Evolutionary conservation across 2,888 invertebrate species (phyloP).

Genomic region (Patella depressa): DNA sequence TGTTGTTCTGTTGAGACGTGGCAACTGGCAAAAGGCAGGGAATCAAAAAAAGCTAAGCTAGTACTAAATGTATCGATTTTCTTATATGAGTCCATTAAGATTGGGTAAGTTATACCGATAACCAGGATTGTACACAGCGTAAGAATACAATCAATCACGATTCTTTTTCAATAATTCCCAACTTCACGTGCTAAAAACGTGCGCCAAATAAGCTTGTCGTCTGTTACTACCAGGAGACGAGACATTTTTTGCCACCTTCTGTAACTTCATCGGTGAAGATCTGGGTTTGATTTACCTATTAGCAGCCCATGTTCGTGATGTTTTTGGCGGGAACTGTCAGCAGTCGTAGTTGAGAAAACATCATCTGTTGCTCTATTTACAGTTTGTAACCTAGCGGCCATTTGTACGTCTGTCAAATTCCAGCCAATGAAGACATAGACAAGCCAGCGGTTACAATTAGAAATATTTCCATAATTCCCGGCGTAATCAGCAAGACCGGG

Average conservation of each 20-base stretch:
- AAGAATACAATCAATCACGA: conserved; percentile 1
- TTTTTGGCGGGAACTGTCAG: neutral
- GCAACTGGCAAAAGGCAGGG: no score
- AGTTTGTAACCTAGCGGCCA: conserved; percentile 1
- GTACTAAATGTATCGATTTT: no score
- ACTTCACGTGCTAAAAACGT: neutral
- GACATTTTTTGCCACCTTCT: neutral
- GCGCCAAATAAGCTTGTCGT: neutral
- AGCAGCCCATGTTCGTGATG: conserved; percentile 5
- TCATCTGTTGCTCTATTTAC: conserved; percentile 8
- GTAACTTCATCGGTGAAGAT: neutral
- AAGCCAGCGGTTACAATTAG: conserved; percentile 10
- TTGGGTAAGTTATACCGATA: no score
- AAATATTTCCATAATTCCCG: conserved; percentile 1
- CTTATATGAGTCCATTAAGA: no score
- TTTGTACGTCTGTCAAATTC: neutral
- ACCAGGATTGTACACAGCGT: no score
- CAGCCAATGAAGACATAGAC: neutral
- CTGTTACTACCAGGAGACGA: no score
- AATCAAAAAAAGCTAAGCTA: no score
- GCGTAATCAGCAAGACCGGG: neutral
- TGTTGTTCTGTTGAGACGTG: no score
- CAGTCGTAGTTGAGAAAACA: conserved; percentile 8
- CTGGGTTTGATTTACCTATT: neutral
- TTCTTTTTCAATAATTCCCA: neutral